These are phyloP conservation scores for Chaetodon trifasciatus DNA, from an alignment of 2,797 vertebrate genomes.

Conservation along the genomic window DNA sequence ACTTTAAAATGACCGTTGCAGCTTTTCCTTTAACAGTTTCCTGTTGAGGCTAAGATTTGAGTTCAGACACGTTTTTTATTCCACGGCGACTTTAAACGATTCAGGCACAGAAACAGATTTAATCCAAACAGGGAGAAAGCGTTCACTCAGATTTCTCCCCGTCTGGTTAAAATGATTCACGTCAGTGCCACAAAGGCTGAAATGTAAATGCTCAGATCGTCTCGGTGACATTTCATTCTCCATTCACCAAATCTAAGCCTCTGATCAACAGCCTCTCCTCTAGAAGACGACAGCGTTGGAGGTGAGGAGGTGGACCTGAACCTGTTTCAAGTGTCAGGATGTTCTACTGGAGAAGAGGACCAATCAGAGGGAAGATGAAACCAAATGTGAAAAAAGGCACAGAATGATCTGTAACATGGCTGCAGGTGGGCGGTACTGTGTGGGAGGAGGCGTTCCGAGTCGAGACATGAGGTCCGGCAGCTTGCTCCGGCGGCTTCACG, in stretches of 20 bases:
- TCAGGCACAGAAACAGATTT: constrained; percentile 11
- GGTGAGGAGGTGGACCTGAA: not conserved
- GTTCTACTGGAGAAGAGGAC: no score
- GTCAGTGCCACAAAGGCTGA: not conserved
- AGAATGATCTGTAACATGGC: not conserved
- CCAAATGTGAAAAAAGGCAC: not conserved
- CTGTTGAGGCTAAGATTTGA: no score
- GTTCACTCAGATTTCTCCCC: not conserved
- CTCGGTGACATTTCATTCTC: not conserved
- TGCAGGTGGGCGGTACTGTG: not conserved
- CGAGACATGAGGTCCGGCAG: constrained; percentile 22
- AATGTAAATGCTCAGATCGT: not conserved
- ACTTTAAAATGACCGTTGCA: not conserved
- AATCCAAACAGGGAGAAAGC: not conserved
- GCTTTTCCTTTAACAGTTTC: not conserved
- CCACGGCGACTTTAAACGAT: not conserved
- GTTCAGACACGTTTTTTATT: no score
- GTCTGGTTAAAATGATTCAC: not conserved
- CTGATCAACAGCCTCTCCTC: not conserved
- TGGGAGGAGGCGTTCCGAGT: not conserved
- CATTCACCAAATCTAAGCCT: not conserved
- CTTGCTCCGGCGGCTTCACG: constrained; percentile 1
- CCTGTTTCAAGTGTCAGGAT: no score
- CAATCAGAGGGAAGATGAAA: not conserved
- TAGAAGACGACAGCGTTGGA: not conserved